Conservation (phyloP, 2,113 vertebrate genomes). For the Pyrgilauda ruficollis region DNA sequence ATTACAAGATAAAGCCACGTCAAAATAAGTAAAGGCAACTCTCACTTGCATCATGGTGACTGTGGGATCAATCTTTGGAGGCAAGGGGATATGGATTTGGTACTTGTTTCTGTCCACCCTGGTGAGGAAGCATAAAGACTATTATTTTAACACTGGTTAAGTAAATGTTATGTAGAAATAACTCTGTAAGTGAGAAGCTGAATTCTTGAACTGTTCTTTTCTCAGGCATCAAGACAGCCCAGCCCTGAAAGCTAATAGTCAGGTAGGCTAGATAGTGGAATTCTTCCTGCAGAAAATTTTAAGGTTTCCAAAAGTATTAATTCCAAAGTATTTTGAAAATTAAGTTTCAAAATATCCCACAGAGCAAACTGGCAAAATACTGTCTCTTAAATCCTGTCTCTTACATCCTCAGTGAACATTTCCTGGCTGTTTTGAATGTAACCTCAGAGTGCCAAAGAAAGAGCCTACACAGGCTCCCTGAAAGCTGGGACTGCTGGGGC, state of each 20-base stretch:
- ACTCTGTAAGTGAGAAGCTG: background rate
- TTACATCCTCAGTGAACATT: background rate
- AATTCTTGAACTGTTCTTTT: slow-evolving; percentile 1
- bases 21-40: background rate
- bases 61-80: slow-evolving; percentile 98
- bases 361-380: background rate
- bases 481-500: background rate
- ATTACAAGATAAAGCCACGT: background rate
- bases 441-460: background rate
- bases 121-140: background rate
- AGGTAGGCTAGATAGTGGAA: background rate
- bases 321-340: background rate
- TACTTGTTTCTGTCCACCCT: slow-evolving; percentile 99
- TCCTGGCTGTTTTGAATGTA: background rate
- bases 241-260: background rate
- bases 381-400: background rate
- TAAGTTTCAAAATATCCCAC: background rate
- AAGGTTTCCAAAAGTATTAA: background rate
- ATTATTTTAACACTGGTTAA: background rate
- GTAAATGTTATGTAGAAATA: background rate
- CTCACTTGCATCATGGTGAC: slow-evolving; percentile 99
- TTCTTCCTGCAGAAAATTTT: background rate
- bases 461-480: background rate
- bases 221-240: background rate
- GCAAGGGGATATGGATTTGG: slow-evolving; percentile 97